Conservation (phyloP, 2,113 vertebrate species). For the Brienomyrus longianalis region DNA sequence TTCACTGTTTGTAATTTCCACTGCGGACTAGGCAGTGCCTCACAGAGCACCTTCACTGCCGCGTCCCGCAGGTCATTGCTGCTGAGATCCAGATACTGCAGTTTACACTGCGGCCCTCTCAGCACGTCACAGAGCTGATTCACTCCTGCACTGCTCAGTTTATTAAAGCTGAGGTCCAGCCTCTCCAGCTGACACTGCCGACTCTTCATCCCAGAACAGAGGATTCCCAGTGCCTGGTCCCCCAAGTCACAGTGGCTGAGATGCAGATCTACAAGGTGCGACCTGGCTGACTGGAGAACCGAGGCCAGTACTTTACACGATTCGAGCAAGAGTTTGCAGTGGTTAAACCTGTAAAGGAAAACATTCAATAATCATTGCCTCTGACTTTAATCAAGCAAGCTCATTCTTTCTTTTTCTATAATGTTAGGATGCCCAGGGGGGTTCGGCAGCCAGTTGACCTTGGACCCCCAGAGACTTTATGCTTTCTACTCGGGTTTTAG, state of each 20-base stretch:
- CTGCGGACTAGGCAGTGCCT: neutral
- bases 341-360: neutral
- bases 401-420: neutral
- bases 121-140: neutral
- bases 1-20: neutral
- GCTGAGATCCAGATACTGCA: neutral
- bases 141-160: neutral
- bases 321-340: neutral
- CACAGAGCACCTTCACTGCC: neutral
- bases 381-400: neutral
- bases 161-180: neutral
- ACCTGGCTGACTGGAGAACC: neutral
- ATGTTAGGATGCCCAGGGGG: no score
- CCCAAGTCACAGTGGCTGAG: slow-evolving; percentile 8
- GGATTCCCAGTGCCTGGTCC: neutral
- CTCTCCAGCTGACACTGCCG: neutral
- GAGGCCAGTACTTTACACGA: neutral
- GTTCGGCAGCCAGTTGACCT: neutral
- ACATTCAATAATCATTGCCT: neutral
- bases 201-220: neutral
- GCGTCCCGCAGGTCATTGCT: neutral
- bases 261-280: neutral
- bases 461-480: neutral
- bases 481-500: no score
- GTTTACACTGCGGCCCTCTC: neutral